Evolutionary conservation across 2,113 vertebrate species (phyloP).

Genomic region (Pyrgilauda ruficollis): DNA sequence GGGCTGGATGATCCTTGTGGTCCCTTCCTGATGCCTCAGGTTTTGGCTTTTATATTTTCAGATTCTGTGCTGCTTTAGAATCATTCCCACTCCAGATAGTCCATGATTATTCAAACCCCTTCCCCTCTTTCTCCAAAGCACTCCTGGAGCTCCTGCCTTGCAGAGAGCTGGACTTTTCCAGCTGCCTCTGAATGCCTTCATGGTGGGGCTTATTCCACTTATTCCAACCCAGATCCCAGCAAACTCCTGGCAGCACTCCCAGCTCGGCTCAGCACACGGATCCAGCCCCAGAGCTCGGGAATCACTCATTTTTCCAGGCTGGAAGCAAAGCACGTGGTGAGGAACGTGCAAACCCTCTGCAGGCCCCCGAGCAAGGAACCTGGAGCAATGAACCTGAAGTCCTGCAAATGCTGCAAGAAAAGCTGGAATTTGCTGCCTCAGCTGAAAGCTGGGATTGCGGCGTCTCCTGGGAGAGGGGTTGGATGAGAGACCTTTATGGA

Average conservation of each 20-base stretch:
- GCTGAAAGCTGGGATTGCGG: background rate
- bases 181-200: fast-evolving
- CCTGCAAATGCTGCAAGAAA: background rate
- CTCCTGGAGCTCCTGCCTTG: background rate
- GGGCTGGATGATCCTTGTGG: background rate
- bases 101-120: background rate
- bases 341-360: background rate
- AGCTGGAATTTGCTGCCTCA: background rate
- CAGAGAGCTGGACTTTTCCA: background rate
- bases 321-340: background rate
- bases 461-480: background rate
- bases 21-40: background rate
- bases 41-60: background rate
- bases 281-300: background rate
- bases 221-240: background rate
- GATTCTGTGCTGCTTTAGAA: background rate
- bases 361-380: background rate
- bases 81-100: background rate
- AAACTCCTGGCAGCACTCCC: background rate
- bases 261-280: background rate
- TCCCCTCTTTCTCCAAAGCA: background rate
- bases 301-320: fast-evolving
- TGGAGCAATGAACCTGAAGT: background rate
- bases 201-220: background rate
- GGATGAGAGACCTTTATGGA: background rate